Conservation (phyloP, 1,140 invertebrate genomes). For the Meloidogyne chitwoodi region DNA sequence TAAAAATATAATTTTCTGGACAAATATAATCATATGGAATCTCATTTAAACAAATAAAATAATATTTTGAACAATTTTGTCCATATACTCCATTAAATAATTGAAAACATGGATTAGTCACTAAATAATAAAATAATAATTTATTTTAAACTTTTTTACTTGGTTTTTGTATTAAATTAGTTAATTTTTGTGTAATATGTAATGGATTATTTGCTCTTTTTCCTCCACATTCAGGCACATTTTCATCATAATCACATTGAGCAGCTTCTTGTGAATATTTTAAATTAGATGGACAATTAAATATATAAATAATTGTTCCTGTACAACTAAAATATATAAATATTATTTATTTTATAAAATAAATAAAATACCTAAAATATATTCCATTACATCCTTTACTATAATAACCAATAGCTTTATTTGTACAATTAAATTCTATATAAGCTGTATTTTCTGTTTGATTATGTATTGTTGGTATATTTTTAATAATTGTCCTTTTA, state of each 20-base stretch:
- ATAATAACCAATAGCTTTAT: conserved; percentile 19
- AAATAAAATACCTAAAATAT: conserved; percentile 12
- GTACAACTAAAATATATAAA: conserved; percentile 3
- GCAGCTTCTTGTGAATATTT: background rate
- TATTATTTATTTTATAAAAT: background rate
- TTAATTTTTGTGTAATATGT: background rate
- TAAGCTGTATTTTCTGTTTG: background rate
- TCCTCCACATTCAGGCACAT: conserved; percentile 20
- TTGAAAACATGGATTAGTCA: conserved; percentile 1
- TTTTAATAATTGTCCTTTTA: background rate
- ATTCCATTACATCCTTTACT: background rate
- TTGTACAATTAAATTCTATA: conserved; percentile 11
- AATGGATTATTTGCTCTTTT: background rate
- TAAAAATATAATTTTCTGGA: conserved; percentile 2
- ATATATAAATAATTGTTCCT: background rate
- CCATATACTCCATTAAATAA: conserved; percentile 14
- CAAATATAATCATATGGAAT: background rate
- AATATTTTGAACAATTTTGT: conserved; percentile 12
- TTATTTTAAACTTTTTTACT: background rate
- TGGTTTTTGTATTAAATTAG: background rate
- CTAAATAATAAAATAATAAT: background rate
- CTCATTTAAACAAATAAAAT: conserved; percentile 4
- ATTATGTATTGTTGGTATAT: background rate
- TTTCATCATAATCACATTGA: conserved; percentile 16
- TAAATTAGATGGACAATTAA: conserved; percentile 1